Conservation (phyloP, 2,113 vertebrate species). For the Zonotrichia leucophrys region DNA sequence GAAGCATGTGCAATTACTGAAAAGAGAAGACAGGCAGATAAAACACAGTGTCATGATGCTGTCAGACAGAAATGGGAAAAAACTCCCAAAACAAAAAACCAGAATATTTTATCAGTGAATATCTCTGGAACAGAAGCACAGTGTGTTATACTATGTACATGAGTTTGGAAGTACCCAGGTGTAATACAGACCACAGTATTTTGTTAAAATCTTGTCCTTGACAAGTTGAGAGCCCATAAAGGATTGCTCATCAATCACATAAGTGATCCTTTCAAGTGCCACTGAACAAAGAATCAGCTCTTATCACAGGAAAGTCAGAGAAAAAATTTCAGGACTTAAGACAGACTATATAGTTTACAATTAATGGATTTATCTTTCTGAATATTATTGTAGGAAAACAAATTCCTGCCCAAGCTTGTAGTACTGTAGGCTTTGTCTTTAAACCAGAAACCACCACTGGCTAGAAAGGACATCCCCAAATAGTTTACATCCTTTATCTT, state of each 20-base stretch:
- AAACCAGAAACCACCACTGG: neutral
- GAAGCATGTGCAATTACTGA: neutral
- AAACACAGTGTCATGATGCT: neutral
- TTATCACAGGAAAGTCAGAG: neutral
- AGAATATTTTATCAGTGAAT: neutral
- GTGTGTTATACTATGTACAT: rapidly evolving
- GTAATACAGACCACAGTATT: rapidly evolving
- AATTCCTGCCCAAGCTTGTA: neutral
- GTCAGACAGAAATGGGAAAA: neutral
- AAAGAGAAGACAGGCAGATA: neutral
- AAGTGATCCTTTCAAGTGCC: neutral
- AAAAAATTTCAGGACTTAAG: neutral
- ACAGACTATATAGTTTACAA: neutral
- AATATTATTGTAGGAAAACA: neutral
- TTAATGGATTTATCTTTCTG: neutral
- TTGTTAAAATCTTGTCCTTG: neutral
- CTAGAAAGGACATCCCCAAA: neutral
- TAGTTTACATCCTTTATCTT: neutral
- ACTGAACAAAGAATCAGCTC: neutral
- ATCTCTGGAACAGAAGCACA: neutral
- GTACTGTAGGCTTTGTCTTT: neutral
- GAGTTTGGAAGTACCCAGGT: neutral
- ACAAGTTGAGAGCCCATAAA: neutral
- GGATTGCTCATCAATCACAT: neutral
- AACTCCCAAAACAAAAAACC: rapidly evolving